Evolutionary conservation across 2,797 vertebrate species (phyloP).

Genomic region (Buphagus erythrorhynchus): DNA sequence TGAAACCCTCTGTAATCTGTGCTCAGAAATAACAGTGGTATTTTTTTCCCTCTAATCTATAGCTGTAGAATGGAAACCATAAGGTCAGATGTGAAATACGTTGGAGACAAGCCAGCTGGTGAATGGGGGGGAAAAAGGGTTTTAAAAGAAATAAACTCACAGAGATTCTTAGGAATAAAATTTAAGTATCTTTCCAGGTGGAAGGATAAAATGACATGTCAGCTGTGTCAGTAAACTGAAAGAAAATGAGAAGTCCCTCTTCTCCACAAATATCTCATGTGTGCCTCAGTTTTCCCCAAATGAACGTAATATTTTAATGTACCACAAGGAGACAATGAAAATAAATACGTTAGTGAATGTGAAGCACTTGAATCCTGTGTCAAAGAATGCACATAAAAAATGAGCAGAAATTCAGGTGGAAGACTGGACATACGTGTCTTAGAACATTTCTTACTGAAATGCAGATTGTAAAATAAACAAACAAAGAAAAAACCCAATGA

Average conservation of each 20-base stretch:
- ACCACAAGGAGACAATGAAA: not conserved
- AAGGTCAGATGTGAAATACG: not conserved
- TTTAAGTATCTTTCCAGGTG: not conserved
- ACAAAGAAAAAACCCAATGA: not conserved
- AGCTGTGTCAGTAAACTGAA: not conserved
- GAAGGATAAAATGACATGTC: not conserved
- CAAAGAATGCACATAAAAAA: not conserved
- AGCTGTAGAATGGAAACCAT: not conserved
- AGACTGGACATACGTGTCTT: not conserved
- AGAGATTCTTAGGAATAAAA: not conserved
- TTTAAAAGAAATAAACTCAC: not conserved
- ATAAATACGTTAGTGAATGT: not conserved
- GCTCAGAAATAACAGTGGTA: not conserved
- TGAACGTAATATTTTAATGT: not conserved
- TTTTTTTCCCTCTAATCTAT: not conserved
- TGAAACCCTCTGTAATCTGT: constrained; percentile 11
- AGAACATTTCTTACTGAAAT: not conserved
- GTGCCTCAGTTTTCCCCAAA: not conserved
- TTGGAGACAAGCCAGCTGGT: not conserved
- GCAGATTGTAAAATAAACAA: not conserved
- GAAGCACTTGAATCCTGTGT: not conserved
- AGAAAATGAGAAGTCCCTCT: not conserved
- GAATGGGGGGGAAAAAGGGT: accelerated
- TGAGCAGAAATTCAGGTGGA: not conserved
- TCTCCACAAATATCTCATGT: not conserved